phyloP scores from a whole-genome alignment of 2,113 vertebrate species.

The Kryptolebias marmoratus region DNA sequence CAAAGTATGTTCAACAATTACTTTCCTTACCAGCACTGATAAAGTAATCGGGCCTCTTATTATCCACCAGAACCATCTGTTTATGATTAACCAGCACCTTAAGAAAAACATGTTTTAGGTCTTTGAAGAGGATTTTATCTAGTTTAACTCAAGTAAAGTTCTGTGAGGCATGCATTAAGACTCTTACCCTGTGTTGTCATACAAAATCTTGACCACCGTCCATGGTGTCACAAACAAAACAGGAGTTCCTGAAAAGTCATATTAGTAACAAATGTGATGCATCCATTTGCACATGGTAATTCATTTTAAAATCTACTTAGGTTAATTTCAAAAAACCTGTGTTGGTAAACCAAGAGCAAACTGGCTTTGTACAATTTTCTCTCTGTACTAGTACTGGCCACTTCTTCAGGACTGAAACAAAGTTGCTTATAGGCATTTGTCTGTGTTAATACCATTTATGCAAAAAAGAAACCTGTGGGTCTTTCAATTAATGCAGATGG shows the following conservation, averaged over 20 bases:
- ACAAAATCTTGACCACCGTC: slow-evolving; percentile 82
- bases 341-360: no score
- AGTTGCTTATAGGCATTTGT: no score
- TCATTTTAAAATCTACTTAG: no score
- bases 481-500: no score
- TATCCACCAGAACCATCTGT: slow-evolving; percentile 93
- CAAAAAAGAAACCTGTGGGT: no score
- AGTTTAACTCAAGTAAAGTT: background rate
- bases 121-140: background rate
- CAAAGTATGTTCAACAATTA: background rate
- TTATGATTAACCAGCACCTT: slow-evolving; percentile 91
- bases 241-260: slow-evolving; percentile 83
- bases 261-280: no score
- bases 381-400: no score
- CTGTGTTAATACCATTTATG: no score
- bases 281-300: no score
- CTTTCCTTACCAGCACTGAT: slow-evolving; percentile 85
- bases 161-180: background rate
- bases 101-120: background rate
- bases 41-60: slow-evolving; percentile 91
- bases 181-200: slow-evolving; percentile 90
- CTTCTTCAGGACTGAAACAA: no score
- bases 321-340: no score
- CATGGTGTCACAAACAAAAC: slow-evolving; percentile 89
- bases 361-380: no score